Percentiles rank a stretch among this genome's conserved stretches.
These are phyloP conservation scores for Lucilia cuprina DNA, from an alignment of 1,140 invertebrate species.

Conservation along the genomic window DNA sequence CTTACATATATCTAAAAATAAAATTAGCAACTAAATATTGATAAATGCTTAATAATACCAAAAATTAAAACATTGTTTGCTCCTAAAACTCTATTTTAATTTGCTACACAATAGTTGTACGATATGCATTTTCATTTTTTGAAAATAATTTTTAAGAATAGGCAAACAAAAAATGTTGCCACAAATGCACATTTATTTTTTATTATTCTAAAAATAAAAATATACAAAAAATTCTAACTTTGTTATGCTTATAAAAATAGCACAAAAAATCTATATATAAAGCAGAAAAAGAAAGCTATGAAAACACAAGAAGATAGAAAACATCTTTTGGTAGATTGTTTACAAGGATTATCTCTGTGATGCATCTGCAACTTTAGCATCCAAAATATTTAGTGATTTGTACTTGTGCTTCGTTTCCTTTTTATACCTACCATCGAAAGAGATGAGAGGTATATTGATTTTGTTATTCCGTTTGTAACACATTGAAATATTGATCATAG, in stretches of 20 bases:
- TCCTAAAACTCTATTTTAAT: not conserved
- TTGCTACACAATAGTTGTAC: not conserved
- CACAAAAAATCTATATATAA: not conserved
- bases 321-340: slow-evolving; percentile 12
- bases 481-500: too few relatives aligned
- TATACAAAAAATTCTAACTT: not conserved
- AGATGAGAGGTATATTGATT: too few relatives aligned
- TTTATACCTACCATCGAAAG: too few relatives aligned
- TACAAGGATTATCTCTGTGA: slow-evolving; percentile 3
- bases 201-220: not conserved
- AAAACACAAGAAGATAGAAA: not conserved
- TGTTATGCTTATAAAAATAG: not conserved
- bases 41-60: not conserved
- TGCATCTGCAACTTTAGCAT: slow-evolving; percentile 22
- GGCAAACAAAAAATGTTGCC: not conserved
- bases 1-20: not conserved
- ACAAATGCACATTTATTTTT: not conserved
- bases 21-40: slow-evolving; percentile 3
- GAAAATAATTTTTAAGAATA: not conserved
- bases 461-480: too few relatives aligned
- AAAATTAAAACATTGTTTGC: not conserved
- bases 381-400: slow-evolving; percentile 27
- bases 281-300: not conserved
- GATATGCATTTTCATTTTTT: not conserved
- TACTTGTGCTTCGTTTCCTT: not conserved